A percentile compares a stretch with the other conserved stretches of the same genome.
Evolutionary conservation across 2,113 vertebrate genomes (phyloP).

Genomic region (Microcebus griseorufus): DNA sequence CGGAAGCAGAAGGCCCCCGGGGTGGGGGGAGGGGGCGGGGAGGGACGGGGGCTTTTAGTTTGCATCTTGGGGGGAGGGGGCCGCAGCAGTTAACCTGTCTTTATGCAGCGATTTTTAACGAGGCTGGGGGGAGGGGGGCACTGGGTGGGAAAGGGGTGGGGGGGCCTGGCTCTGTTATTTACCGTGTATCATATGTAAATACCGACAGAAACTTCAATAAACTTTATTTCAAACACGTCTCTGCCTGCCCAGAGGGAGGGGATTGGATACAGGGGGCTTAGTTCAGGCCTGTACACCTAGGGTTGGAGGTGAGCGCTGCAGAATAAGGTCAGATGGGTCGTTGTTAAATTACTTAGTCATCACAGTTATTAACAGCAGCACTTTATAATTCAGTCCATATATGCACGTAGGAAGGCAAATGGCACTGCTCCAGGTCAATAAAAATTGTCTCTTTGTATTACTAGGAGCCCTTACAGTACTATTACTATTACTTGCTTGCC

Average conservation of each 20-base stretch:
- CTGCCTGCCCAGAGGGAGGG: not conserved
- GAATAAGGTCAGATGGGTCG: not conserved
- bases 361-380: not conserved
- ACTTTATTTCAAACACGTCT: conserved; percentile 84
- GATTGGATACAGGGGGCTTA: rapidly evolving
- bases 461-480: not conserved
- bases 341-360: not conserved
- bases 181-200: conserved; percentile 85
- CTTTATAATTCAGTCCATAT: not conserved
- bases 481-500: not conserved
- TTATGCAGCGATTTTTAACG: conserved; percentile 76
- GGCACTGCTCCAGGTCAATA: not conserved
- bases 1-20: conserved; percentile 55
- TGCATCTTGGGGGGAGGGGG: conserved; percentile 67
- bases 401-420: not conserved
- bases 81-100: conserved; percentile 64
- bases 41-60: conserved; percentile 69
- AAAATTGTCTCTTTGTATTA: not conserved
- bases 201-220: conserved; percentile 83
- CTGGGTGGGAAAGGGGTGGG: conserved; percentile 2
- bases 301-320: too few relatives aligned
- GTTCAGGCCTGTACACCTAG: not conserved
- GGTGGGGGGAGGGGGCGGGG: not conserved
- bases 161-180: conserved; percentile 77
- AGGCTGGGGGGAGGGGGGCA: conserved; percentile 59